phyloP scores from a whole-genome alignment of 2,797 vertebrate genomes.

The Urocyon cinereoargenteus region DNA sequence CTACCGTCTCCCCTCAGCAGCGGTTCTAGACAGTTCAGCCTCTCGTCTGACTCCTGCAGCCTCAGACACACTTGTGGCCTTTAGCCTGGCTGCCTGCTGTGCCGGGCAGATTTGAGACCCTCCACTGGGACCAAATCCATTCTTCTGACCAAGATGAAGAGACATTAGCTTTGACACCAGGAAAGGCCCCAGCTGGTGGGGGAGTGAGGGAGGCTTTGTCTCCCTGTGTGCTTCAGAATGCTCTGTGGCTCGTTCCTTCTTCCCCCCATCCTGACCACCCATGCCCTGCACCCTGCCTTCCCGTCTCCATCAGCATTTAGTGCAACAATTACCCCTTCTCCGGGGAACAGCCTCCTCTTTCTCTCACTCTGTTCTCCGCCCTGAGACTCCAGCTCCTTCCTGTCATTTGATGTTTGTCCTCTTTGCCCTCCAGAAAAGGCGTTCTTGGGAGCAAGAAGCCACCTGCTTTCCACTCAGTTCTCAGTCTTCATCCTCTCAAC shows the following conservation, averaged over 20 bases:
- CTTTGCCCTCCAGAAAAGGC: not conserved
- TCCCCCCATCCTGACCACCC: not conserved
- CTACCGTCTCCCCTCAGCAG: rapidly evolving
- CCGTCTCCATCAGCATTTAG: not conserved
- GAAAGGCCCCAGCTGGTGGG: not conserved
- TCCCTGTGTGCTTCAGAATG: not conserved
- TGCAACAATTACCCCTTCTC: not conserved
- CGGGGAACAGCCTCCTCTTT: not conserved
- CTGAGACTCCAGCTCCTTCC: not conserved
- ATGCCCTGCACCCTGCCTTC: not conserved
- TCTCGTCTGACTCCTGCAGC: not conserved
- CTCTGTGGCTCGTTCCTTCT: not conserved
- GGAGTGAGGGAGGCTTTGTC: too few species aligned
- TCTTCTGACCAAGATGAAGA: not conserved
- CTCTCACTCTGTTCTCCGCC: not conserved
- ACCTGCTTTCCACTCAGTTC: not conserved
- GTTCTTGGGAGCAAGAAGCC: not conserved
- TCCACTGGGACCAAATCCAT: not conserved
- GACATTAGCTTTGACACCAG: not conserved
- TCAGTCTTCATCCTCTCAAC: not conserved
- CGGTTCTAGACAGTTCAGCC: not conserved
- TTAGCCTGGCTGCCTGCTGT: not conserved
- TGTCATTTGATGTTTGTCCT: not conserved
- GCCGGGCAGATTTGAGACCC: not conserved
- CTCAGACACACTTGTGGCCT: rapidly evolving